Conservation (phyloP, 2,797 vertebrate species). For the Hoplostethus mediterraneus region DNA sequence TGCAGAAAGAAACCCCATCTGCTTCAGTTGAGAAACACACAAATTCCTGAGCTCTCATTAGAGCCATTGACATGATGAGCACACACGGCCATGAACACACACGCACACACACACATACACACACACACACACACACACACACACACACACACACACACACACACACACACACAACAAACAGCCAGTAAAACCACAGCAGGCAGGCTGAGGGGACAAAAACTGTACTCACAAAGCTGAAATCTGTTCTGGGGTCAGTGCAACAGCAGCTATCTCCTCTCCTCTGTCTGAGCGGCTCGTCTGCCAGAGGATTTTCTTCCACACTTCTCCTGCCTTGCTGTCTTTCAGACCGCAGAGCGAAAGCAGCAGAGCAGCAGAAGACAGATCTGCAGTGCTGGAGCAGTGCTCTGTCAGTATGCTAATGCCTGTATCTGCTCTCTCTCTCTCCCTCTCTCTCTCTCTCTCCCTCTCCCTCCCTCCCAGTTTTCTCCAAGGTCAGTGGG, state of each 20-base stretch:
- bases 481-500: constrained; percentile 79
- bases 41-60: constrained; percentile 45
- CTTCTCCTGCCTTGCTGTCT: constrained; percentile 28
- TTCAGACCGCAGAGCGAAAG: constrained; percentile 32
- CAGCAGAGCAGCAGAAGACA: constrained; percentile 27
- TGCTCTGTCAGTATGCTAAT: constrained; percentile 64
- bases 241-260: constrained; percentile 37
- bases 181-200: background rate
- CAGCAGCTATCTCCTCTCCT: constrained; percentile 52
- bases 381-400: constrained; percentile 74
- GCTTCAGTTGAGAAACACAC: constrained; percentile 32
- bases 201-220: constrained; percentile 1
- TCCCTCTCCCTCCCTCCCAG: constrained; percentile 35
- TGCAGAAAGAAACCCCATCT: constrained; percentile 6
- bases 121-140: constrained; percentile 22
- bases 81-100: constrained; percentile 13
- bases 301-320: constrained; percentile 47
- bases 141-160: constrained; percentile 35
- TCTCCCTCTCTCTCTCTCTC: constrained; percentile 10
- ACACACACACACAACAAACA: background rate
- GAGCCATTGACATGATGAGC: background rate
- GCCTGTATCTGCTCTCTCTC: constrained; percentile 43
- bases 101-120: constrained; percentile 35
- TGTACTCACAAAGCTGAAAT: constrained; percentile 61
- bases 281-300: constrained; percentile 27